Evolutionary conservation across 1,140 invertebrate genomes (phyloP).

Genomic region (Penaeus indicus): DNA sequence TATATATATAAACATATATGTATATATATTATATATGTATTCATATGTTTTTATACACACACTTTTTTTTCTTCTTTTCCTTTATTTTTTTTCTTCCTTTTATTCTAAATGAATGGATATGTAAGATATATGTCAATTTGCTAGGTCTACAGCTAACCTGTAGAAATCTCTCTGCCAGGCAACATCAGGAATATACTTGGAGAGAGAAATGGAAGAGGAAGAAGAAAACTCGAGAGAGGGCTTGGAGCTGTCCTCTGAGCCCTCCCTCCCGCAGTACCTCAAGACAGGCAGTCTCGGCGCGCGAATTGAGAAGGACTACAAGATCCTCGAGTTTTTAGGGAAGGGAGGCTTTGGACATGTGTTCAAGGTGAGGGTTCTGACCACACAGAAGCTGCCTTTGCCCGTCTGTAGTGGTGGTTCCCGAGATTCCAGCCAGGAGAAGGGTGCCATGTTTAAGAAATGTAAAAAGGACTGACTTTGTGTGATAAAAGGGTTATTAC

Average conservation of each 20-base stretch:
- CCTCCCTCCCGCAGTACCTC: conserved; percentile 67
- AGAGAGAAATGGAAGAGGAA: conserved; percentile 26
- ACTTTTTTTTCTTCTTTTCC: too few relatives aligned
- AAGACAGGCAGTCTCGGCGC: conserved; percentile 74
- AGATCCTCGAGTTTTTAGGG: conserved; percentile 87
- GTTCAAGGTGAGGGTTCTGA: conserved; percentile 80
- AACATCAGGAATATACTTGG: conserved; percentile 17
- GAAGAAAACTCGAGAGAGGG: conserved; percentile 45
- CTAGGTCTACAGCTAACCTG: too few relatives aligned
- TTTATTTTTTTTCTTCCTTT: too few relatives aligned
- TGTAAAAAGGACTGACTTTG: too few relatives aligned
- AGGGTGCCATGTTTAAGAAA: too few relatives aligned
- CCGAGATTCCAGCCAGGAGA: neutral
- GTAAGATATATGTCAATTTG: too few relatives aligned
- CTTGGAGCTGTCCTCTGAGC: conserved; percentile 69
- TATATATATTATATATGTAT: too few relatives aligned
- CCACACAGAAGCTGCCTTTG: neutral
- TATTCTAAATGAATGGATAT: too few relatives aligned
- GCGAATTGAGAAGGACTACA: conserved; percentile 87
- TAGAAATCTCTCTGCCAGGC: conserved; percentile 23
- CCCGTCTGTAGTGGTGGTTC: neutral
- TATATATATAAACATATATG: too few relatives aligned
- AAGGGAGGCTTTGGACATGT: conserved; percentile 97
- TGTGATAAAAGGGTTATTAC: too few relatives aligned
- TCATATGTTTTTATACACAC: too few relatives aligned